Evolutionary conservation across 2,888 invertebrate species (phyloP).

Genomic region (Linyphia triangularis): DNA sequence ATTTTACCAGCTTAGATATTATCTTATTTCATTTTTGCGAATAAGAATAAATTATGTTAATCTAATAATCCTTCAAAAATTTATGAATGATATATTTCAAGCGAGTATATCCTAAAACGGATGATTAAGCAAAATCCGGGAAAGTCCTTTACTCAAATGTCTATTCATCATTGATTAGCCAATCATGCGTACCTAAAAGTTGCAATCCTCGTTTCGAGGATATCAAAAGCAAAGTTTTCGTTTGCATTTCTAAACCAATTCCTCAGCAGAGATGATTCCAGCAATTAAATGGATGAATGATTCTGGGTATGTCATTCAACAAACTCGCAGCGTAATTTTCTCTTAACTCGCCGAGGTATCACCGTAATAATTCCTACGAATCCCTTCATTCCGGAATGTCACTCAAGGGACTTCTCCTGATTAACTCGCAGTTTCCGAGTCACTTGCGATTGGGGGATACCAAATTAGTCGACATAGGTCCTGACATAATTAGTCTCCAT

Average conservation of each 20-base stretch:
- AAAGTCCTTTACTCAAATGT: not conserved
- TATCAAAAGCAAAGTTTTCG: slow-evolving; percentile 15
- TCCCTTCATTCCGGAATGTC: slow-evolving; percentile 13
- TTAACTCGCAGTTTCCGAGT: slow-evolving; percentile 47
- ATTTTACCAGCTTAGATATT: no score
- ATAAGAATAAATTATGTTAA: no score
- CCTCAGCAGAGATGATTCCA: slow-evolving; percentile 22
- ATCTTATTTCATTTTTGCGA: no score
- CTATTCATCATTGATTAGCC: not conserved
- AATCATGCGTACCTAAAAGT: not conserved
- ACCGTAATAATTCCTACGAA: slow-evolving; percentile 39
- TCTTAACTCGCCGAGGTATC: slow-evolving; percentile 41
- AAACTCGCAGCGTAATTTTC: slow-evolving; percentile 39
- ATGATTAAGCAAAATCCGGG: not conserved
- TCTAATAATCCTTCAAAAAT: no score
- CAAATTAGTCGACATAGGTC: slow-evolving; percentile 57
- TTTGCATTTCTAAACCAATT: slow-evolving; percentile 29
- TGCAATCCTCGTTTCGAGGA: not conserved
- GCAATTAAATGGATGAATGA: slow-evolving; percentile 43
- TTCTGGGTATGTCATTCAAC: slow-evolving; percentile 18
- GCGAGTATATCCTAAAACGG: not conserved
- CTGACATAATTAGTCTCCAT: slow-evolving; percentile 52
- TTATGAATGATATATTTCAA: no score
- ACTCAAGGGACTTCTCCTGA: slow-evolving; percentile 54
- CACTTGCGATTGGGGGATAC: slow-evolving; percentile 42